Conservation (phyloP, 2,888 invertebrate species). For the Spatulosminthurus flaviceps region DNA sequence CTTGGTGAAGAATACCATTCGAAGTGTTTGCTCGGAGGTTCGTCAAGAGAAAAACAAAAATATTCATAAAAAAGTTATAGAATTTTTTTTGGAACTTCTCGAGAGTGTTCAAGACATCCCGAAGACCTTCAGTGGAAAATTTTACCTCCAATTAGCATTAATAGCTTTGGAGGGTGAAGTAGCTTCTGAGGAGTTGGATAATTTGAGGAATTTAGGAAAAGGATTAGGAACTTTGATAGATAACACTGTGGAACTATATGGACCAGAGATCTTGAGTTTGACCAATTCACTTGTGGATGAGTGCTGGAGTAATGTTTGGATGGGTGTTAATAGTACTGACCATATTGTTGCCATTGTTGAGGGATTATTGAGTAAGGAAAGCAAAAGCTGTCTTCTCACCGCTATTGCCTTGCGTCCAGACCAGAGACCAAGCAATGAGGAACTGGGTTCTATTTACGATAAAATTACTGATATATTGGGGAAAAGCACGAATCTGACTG, state of each 20-base stretch:
- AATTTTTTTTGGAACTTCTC: neutral
- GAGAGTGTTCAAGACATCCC: neutral
- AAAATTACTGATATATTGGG: too few species aligned
- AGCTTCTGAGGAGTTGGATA: neutral
- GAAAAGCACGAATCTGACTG: too few species aligned
- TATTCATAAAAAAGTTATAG: neutral
- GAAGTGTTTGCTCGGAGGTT: neutral
- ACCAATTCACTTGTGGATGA: too few species aligned
- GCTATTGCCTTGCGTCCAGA: too few species aligned
- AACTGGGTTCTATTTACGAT: too few species aligned
- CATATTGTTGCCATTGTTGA: too few species aligned
- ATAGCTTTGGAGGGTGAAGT: neutral
- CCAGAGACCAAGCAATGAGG: too few species aligned
- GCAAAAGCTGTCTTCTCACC: too few species aligned
- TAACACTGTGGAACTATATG: neutral
- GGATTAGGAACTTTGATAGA: neutral
- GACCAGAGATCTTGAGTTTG: neutral
- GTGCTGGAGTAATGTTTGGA: too few species aligned
- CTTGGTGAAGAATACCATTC: neutral
- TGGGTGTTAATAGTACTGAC: too few species aligned
- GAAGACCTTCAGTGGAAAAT: neutral
- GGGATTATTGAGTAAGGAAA: too few species aligned
- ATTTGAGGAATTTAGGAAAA: neutral
- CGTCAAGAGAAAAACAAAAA: neutral
- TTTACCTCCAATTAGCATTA: neutral